These are phyloP conservation scores for Passerculus sandwichensis DNA, from an alignment of 2,797 vertebrate species.

Conservation along the genomic window DNA sequence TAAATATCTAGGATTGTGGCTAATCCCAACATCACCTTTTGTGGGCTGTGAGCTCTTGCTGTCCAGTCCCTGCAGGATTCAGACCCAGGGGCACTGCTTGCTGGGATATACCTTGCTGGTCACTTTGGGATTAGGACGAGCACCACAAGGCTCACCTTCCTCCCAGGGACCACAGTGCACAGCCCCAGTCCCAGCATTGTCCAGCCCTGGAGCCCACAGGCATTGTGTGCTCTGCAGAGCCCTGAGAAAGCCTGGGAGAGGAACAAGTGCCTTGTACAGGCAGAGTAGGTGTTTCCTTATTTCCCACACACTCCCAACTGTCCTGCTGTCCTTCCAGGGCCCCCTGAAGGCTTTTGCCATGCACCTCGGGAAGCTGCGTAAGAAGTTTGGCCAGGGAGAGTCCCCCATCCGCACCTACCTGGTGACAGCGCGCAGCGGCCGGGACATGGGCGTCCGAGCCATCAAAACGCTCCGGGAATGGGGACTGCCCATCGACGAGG, in stretches of 20 bases:
- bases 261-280: background rate
- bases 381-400: constrained; percentile 68
- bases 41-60: background rate
- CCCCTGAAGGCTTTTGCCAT: constrained; percentile 76
- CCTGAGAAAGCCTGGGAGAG: background rate
- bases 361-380: constrained; percentile 74
- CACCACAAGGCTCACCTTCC: background rate
- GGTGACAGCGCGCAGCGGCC: constrained; percentile 68
- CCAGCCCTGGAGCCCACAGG: background rate
- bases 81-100: background rate
- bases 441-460: constrained; percentile 71
- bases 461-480: constrained; percentile 73
- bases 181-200: background rate
- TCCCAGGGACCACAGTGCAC: background rate
- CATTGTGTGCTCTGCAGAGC: background rate
- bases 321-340: constrained; percentile 64
- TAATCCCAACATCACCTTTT: background rate
- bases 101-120: background rate
- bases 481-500: constrained; percentile 76
- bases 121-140: background rate
- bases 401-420: constrained; percentile 74
- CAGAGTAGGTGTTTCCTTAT: background rate
- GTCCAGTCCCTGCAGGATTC: background rate
- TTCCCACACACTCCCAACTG: background rate
- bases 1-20: background rate